Conservation (phyloP, 2,888 invertebrate species). For the Nycteola revayana region DNA sequence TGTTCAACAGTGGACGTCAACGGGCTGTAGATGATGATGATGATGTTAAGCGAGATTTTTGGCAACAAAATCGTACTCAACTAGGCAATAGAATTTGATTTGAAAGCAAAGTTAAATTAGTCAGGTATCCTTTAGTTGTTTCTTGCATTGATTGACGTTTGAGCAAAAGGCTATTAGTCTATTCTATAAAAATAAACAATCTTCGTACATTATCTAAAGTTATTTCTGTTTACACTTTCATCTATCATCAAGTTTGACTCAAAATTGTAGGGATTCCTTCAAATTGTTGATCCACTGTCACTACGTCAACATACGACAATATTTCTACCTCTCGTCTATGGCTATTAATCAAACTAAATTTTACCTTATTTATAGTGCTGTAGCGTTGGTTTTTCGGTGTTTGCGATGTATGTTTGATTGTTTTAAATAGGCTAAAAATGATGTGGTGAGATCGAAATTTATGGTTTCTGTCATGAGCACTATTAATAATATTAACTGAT, state of each 20-base stretch:
- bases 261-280: neutral
- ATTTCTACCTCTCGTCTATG: conserved; percentile 2
- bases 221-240: neutral
- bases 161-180: too few relatives aligned
- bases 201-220: too few relatives aligned
- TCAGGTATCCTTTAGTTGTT: too few relatives aligned
- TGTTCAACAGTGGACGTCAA: too few relatives aligned
- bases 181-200: too few relatives aligned
- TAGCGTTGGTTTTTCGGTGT: neutral
- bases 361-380: neutral
- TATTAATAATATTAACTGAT: conserved; percentile 32
- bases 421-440: conserved; percentile 2
- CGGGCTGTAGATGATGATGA: too few relatives aligned
- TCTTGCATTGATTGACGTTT: too few relatives aligned
- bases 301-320: neutral
- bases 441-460: conserved; percentile 29
- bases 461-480: conserved; percentile 34
- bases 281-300: conserved; percentile 6
- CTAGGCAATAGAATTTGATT: too few relatives aligned
- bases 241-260: conserved; percentile 5
- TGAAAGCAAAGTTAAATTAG: too few relatives aligned
- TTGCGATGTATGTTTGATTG: conserved; percentile 1
- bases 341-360: neutral
- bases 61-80: too few relatives aligned
- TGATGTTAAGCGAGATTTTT: too few relatives aligned